Evolutionary conservation across 2,797 vertebrate genomes (phyloP), one percentile per base, ranked within the genome.

Genomic region (Ctenochaetus hawaiiensis): DNA sequence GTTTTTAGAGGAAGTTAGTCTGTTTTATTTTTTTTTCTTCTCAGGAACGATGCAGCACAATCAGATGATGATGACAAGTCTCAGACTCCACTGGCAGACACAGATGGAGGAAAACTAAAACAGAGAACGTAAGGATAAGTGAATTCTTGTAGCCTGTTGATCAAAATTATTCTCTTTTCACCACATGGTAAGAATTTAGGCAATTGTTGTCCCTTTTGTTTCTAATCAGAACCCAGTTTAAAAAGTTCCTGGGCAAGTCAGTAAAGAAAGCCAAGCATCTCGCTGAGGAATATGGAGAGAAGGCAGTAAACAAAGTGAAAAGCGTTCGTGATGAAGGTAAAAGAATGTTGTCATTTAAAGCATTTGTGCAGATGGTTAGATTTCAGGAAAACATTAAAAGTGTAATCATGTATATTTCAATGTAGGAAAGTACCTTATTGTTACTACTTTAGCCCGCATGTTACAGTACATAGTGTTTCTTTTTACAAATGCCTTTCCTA

Each of bases 261-360:
- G 97, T 99, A 73, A 99, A 99, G 90, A 96, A 96, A 86, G 98
- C 98, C 61, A 98, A 98, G 72, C 98, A 99, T 87, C 90, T 99
- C 20, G 98, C 98, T 11, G 98, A 98, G 84, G 98, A 99, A 77
- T 99, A 99, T 0, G 96, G 98, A 0, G 98, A 99, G 90, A 97
- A 97, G 78, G 98, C 98, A 0, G 98, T 99, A 61, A 99, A 99
- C 93, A 99, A 99, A 93, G 98, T 99, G 68, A 99, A 98, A 91
- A 99, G 98, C 44, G 98, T 99, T 72, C 96, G 98, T 49, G 98
- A 99, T 3, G 98, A 99, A 97, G 97, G 97, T 97, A 79, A 68
- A 74, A 20, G 1, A 51, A n/a, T 3, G 17, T 3, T 20, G 2
- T 3, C 0, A 34, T 71, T 41, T 54, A 2, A 51, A 23, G 8